Percentiles rank a stretch among this genome's conserved stretches.
phyloP scores from a whole-genome alignment of 2,113 vertebrate genomes.

The Calcarius ornatus region DNA sequence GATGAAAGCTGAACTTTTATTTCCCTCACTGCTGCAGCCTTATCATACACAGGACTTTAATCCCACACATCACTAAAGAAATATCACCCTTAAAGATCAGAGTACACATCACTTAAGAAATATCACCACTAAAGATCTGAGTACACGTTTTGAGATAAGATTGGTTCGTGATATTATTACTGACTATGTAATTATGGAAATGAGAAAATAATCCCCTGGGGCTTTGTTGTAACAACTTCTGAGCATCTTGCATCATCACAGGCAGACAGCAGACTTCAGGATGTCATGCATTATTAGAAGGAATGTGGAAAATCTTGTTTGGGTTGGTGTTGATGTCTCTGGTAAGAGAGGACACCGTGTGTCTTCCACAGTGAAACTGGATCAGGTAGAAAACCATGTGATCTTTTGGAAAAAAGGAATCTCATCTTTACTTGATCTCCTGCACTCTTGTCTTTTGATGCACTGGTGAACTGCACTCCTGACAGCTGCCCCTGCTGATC shows the following conservation, averaged over 20 bases:
- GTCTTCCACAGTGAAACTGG: slow-evolving; percentile 22
- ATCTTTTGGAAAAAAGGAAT: neutral
- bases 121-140: neutral
- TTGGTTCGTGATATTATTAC: slow-evolving; percentile 20
- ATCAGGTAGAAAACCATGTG: slow-evolving; percentile 13
- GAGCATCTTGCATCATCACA: slow-evolving; percentile 42
- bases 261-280: slow-evolving; percentile 25
- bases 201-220: slow-evolving; percentile 33
- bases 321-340: neutral
- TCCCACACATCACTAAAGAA: slow-evolving; percentile 19
- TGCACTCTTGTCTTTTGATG: neutral
- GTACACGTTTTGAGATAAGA: slow-evolving; percentile 43
- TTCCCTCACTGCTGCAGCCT: neutral
- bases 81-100: neutral
- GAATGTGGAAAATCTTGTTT: slow-evolving; percentile 64
- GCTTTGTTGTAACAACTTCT: slow-evolving; percentile 47
- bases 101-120: slow-evolving; percentile 2
- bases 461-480: neutral
- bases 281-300: slow-evolving; percentile 23
- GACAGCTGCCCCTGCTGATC: neutral
- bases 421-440: slow-evolving; percentile 3
- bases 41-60: neutral
- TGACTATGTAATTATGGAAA: slow-evolving; percentile 50
- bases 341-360: neutral
- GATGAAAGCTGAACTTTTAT: neutral